These are phyloP conservation scores for Nothura maculosa DNA, from an alignment of 2,797 vertebrate species.

Conservation along the genomic window DNA sequence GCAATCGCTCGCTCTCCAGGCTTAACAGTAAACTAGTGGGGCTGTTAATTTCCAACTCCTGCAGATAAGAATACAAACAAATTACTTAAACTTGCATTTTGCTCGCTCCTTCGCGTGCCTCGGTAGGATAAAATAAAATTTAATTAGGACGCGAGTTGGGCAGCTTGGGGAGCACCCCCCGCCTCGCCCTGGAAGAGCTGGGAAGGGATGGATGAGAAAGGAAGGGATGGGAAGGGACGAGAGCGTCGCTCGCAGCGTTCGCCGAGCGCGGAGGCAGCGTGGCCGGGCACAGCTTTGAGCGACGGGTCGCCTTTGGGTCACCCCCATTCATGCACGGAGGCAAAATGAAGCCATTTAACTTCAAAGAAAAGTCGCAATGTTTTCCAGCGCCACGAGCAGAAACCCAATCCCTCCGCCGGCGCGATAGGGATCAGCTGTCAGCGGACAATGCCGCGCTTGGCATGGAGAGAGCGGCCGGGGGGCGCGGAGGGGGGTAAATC, in stretches of 20 bases:
- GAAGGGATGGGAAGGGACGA: too few relatives aligned
- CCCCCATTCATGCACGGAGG: constrained; percentile 75
- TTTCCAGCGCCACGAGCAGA: constrained; percentile 78
- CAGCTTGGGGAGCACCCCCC: constrained; percentile 36
- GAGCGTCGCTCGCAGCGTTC: constrained; percentile 55
- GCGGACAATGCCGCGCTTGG: constrained; percentile 76
- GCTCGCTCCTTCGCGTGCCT: constrained; percentile 81
- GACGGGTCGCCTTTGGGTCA: constrained; percentile 74
- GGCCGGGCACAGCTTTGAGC: background rate
- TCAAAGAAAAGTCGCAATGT: constrained; percentile 82
- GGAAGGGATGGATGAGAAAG: too few relatives aligned
- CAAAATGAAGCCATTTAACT: constrained; percentile 81
- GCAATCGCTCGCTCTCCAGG: constrained; percentile 86
- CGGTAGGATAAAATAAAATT: constrained; percentile 83
- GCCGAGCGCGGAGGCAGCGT: constrained; percentile 35
- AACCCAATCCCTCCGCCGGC: constrained; percentile 78
- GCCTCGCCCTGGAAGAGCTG: too few relatives aligned
- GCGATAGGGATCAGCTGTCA: constrained; percentile 81
- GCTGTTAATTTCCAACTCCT: constrained; percentile 85
- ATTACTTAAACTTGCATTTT: constrained; percentile 86
- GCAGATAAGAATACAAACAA: constrained; percentile 88
- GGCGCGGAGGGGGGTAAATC: background rate
- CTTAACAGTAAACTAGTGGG: constrained; percentile 85
- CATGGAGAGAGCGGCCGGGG: constrained; percentile 39
- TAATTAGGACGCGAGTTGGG: constrained; percentile 79